Evolutionary conservation across 2,888 invertebrate genomes (phyloP), one percentile per base, ranked within the genome.

Genomic region (Cataglyphis albicans): DNA sequence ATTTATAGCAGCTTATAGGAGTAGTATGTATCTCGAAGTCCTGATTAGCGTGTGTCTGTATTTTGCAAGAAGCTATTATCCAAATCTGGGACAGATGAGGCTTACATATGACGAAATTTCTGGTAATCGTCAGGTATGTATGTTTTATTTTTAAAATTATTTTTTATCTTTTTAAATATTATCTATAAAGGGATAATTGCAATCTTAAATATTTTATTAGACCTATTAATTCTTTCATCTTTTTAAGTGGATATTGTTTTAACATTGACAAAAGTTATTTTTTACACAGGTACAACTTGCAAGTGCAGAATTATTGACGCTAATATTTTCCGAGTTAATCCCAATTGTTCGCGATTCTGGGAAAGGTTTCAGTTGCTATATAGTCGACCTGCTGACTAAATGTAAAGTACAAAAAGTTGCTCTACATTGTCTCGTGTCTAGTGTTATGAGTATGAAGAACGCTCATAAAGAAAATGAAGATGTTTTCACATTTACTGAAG

Each of bases 391-490:
- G 89, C 95, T 98, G 91, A 95, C 96, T 3, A 96, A 97, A 86
- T 97, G 97, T 91, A 98, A 98, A 94, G 95, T 98, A 68, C 98
- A 98, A 94, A 98, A 98, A 93, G 97, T 97, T 35, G 96, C 98
- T 67, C 95, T 98, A 70, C 98, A 98, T 93, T 97, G 97, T 92
- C 95, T 98, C 29, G 96, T 98, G 72, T 97, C 98, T 3, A 97
- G 97, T 25, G 97, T 98, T 2, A 95, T 97, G 91, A 96, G 96
- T 88, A 96, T 96, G 94, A 94, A 94, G 70, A 94, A 93, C 67
- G 93, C 93, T 1, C 93, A 94, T 76, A 94, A 93, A 55, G 94
- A 94, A 15, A 93, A 90, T 72, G 95, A 95, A 84, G 95, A 95
- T 44, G 95, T 95, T 59, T 95, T 95, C 87, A 96, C 97, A 9